phyloP scores from a whole-genome alignment of 2,113 vertebrate genomes.

The Melierax canorus region DNA sequence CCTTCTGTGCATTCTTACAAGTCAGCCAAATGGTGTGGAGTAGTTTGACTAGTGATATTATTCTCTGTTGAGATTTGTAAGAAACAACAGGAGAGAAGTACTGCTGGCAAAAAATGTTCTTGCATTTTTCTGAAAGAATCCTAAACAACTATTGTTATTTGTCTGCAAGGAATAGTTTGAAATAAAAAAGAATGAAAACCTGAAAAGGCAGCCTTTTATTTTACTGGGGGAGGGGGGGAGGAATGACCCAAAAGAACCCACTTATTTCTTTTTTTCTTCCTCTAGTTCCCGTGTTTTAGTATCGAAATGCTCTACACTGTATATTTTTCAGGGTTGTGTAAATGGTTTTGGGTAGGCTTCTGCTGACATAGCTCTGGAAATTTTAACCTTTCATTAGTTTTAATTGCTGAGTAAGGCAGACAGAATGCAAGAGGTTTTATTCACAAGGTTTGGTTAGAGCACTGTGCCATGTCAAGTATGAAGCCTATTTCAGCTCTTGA shows the following conservation, averaged over 20 bases:
- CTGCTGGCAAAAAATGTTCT: not conserved
- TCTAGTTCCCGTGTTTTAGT: not conserved
- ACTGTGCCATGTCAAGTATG: not conserved
- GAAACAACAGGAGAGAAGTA: not conserved
- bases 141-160: conserved; percentile 23
- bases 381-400: conserved; percentile 64
- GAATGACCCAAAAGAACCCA: not conserved
- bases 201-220: not conserved
- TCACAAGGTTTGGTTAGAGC: not conserved
- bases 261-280: not conserved
- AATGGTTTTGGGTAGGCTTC: conserved; percentile 47
- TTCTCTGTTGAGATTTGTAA: conserved; percentile 10
- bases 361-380: conserved; percentile 60
- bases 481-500: not conserved
- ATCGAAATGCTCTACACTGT: not conserved
- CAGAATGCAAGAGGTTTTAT: not conserved
- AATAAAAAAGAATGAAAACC: conserved; percentile 12
- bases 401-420: not conserved
- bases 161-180: not conserved
- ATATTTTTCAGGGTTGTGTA: conserved; percentile 3
- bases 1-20: conserved; percentile 29
- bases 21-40: not conserved
- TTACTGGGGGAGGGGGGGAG: not conserved
- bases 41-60: conserved; percentile 5
- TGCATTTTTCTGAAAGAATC: not conserved